Conservation (phyloP, 2,888 invertebrate species). For the Sepiola atlantica region DNA sequence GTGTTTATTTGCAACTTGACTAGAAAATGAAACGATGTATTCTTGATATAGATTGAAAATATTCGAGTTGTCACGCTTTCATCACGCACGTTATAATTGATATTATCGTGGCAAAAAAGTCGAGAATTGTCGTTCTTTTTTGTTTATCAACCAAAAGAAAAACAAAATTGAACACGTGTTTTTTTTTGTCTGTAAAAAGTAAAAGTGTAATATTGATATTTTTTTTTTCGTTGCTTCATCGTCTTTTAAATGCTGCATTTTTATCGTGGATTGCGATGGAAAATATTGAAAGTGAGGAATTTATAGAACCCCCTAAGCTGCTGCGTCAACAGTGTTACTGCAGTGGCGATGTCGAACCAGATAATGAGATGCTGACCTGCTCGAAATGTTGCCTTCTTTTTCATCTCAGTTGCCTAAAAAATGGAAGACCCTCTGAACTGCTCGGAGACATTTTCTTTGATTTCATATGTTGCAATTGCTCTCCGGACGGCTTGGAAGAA, state of each 20-base stretch:
- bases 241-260: neutral
- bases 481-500: conserved; percentile 61
- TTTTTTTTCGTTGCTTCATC: neutral
- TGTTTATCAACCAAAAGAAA: too few species aligned
- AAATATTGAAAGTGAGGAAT: neutral
- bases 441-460: conserved; percentile 68
- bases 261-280: conserved; percentile 12
- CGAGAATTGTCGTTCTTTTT: too few species aligned
- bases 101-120: too few species aligned
- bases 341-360: neutral
- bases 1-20: neutral
- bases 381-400: conserved; percentile 43
- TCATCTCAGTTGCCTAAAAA: conserved; percentile 66
- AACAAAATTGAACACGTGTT: neutral
- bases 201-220: neutral
- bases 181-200: neutral
- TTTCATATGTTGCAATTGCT: conserved; percentile 66
- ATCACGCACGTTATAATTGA: neutral
- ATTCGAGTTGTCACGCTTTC: neutral
- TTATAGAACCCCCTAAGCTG: neutral
- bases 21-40: neutral
- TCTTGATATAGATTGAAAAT: neutral
- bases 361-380: conserved; percentile 36
- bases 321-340: neutral
- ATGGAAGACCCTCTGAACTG: conserved; percentile 63